phyloP scores from a whole-genome alignment of 2,797 vertebrate species.

The Enteromius argenteus region DNA sequence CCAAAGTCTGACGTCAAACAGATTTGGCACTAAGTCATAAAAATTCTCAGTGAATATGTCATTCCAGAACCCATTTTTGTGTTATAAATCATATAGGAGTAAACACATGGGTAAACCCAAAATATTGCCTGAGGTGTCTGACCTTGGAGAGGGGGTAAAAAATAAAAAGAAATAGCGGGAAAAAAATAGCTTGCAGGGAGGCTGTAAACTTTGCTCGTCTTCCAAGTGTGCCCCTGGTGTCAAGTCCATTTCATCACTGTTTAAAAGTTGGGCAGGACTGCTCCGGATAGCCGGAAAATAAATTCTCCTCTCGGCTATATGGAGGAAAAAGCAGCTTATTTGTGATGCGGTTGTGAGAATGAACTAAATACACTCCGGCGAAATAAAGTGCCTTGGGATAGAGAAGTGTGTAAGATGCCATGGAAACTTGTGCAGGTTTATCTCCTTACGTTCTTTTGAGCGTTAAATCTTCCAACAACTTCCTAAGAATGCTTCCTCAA shows the following conservation, averaged over 20 bases:
- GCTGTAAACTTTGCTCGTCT: constrained; percentile 68
- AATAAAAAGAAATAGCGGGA: neutral
- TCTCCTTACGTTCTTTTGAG: constrained; percentile 17
- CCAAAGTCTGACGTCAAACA: neutral
- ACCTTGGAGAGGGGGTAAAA: constrained; percentile 63
- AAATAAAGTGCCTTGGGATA: constrained; percentile 24
- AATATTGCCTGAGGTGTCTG: constrained; percentile 49
- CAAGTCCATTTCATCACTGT: constrained; percentile 69
- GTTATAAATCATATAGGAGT: constrained; percentile 38
- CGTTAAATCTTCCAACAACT: constrained; percentile 26
- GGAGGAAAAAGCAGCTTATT: constrained; percentile 50
- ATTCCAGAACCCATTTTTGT: constrained; percentile 22
- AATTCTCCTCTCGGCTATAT: constrained; percentile 51
- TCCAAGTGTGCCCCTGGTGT: constrained; percentile 65
- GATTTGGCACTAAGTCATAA: constrained; percentile 25
- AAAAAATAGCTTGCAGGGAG: constrained; percentile 54
- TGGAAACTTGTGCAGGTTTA: constrained; percentile 15
- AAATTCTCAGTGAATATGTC: constrained; percentile 39
- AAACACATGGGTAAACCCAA: constrained; percentile 57
- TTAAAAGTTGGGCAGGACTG: constrained; percentile 58
- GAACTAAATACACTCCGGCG: constrained; percentile 45
- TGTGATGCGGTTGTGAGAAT: constrained; percentile 53
- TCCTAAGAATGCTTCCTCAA: constrained; percentile 16
- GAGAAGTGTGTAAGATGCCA: constrained; percentile 21
- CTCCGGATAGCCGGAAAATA: constrained; percentile 58